Base-by-base conservation (phyloP, 2,888 invertebrate species). In the Crematogaster levior region DNA sequence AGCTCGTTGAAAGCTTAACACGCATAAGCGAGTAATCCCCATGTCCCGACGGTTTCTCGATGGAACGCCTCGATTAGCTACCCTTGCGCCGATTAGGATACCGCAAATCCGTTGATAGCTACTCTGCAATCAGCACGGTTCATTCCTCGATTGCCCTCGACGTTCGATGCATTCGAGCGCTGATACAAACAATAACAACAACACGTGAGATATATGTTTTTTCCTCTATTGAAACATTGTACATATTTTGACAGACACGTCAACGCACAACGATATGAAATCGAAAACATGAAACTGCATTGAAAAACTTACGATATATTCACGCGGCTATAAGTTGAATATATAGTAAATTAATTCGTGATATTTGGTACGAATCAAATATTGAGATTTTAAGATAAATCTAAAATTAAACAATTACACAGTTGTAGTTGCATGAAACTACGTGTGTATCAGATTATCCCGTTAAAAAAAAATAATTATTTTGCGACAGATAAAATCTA, bases 1-100 rank as follows among this genome's bases (percentile, higher is more conserved):
- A 85, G 86, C 88, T 88, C 86, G 88, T 84, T 86, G 84, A 89
- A 85, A 85, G 86, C 86, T 90, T 85, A 86, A 89, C 88, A 89
- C 86, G 84, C 86, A 74, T 81, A 83, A 88, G 84, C 86, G 86
- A 85, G 56, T 90, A 86, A 88, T 84, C 84, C 85, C 81, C 61
- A 65, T 88, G 81, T 89, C 84, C 80, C 86, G 61, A 70, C 81
- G 83, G 80, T 81, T 83, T 84, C 86, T 86, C 86, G 80, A 86
- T 84, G 65, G 83, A 84, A 84, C 79, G 75, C 82, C 88, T 75
- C 80, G 84, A 86, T 90, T 86, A 81, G 65, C 83, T 70, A 82
- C 85, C 80, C 88, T 53, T 58, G 82, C n/a, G n/a, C 61, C 89
- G 83, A 86, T 90, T 85, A 84, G 82, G 72, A 86, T 85, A 85